Evolutionary conservation across 2,113 vertebrate species (phyloP).

Genomic region (Gymnorhina tibicen): DNA sequence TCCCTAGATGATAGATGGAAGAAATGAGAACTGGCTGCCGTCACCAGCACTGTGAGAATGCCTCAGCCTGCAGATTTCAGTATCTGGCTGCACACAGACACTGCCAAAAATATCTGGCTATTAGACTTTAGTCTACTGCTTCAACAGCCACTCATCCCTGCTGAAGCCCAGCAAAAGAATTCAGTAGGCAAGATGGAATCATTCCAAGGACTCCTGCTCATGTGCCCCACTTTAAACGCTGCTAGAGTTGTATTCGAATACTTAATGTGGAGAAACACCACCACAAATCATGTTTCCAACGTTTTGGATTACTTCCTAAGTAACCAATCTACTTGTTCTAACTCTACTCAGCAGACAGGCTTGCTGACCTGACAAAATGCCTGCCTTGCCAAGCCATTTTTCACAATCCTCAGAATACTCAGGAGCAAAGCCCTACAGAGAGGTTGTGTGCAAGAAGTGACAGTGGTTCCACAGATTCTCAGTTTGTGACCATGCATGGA

Average conservation of each 20-base stretch:
- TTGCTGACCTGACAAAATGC: not conserved
- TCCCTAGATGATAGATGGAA: not conserved
- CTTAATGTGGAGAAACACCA: not conserved
- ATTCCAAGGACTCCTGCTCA: not conserved
- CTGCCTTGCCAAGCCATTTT: not conserved
- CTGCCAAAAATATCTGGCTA: not conserved
- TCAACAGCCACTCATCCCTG: not conserved
- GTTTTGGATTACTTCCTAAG: not conserved
- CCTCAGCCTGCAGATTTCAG: not conserved
- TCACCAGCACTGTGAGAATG: not conserved
- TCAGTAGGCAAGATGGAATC: not conserved
- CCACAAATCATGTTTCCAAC: not conserved
- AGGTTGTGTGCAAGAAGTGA: not conserved
- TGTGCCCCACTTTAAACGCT: not conserved
- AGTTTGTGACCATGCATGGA: accelerated
- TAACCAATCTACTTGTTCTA: not conserved
- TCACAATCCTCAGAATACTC: not conserved
- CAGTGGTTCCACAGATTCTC: not conserved
- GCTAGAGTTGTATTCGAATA: not conserved
- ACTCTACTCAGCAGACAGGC: not conserved
- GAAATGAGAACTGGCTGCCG: not conserved
- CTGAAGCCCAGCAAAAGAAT: not conserved
- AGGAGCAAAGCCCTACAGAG: not conserved
- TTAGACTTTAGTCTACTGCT: not conserved
- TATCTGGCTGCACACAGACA: not conserved